These are phyloP conservation scores for Apogon hyalosoma DNA, from an alignment of 2,797 vertebrate species.

Conservation along the genomic window DNA sequence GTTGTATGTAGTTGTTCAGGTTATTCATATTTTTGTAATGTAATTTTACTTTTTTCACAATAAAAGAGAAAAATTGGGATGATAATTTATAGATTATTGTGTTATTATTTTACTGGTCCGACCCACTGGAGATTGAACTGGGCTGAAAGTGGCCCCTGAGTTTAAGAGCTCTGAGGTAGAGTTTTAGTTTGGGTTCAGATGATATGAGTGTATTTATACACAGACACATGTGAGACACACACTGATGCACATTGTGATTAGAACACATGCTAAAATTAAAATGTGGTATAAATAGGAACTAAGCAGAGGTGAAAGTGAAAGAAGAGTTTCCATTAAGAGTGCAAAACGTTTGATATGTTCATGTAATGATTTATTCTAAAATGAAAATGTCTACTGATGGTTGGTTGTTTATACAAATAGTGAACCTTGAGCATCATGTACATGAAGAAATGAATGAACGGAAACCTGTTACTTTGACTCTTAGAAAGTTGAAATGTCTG, in stretches of 20 bases:
- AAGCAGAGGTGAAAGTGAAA: constrained; percentile 24
- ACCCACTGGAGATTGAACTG: too few species aligned
- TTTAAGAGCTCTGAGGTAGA: not conserved
- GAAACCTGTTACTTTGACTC: constrained; percentile 5
- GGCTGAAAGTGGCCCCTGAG: too few species aligned
- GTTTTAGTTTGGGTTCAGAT: constrained; percentile 3
- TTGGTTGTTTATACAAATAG: not conserved
- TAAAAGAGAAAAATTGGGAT: too few species aligned
- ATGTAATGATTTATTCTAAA: not conserved
- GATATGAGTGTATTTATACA: constrained; percentile 16
- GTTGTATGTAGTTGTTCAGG: too few species aligned
- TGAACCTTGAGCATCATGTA: constrained; percentile 21
- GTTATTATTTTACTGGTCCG: too few species aligned
- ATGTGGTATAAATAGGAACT: constrained; percentile 4
- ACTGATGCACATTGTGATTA: not conserved
- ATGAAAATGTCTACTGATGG: not conserved
- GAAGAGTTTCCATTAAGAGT: not conserved
- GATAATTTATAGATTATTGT: too few species aligned
- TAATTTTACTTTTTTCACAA: too few species aligned
- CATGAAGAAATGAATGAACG: constrained; percentile 28
- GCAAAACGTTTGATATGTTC: not conserved
- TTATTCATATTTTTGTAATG: too few species aligned
- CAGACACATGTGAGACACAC: not conserved
- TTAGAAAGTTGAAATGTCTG: not conserved
- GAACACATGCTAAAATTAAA: constrained; percentile 2